These are phyloP conservation scores for Pinna nobilis DNA, from an alignment of 1,140 invertebrate genomes.

Conservation along the genomic window DNA sequence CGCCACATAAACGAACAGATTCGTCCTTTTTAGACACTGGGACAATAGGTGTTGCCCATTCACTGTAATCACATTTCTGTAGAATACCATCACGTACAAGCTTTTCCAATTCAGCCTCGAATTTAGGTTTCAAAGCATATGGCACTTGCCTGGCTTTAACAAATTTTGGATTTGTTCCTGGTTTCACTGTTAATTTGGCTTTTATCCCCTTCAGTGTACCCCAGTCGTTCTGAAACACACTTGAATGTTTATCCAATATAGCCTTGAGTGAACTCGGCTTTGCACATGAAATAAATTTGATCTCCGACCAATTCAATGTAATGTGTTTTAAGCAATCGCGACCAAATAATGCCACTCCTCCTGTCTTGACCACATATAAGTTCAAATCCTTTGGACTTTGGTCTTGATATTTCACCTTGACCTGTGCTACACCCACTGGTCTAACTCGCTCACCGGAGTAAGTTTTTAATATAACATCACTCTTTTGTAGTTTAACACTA, in stretches of 20 bases:
- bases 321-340: conserved; percentile 19
- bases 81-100: conserved; percentile 41
- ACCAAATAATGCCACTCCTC: conserved; percentile 21
- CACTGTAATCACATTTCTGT: conserved; percentile 62
- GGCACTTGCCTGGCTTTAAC: conserved; percentile 60
- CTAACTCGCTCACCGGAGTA: conserved; percentile 20
- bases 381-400: conserved; percentile 9
- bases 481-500: neutral
- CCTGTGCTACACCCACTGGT: neutral
- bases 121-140: conserved; percentile 70
- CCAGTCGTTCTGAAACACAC: conserved; percentile 16
- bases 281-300: neutral
- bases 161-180: conserved; percentile 26
- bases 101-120: conserved; percentile 27
- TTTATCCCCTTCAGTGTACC: conserved; percentile 31
- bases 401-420: conserved; percentile 16
- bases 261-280: neutral
- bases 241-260: neutral
- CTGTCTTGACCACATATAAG: conserved; percentile 27
- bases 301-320: conserved; percentile 10
- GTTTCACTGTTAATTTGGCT: conserved; percentile 30
- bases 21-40: conserved; percentile 67
- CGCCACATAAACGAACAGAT: conserved; percentile 67
- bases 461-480: conserved; percentile 6
- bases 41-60: conserved; percentile 74